Conservation (phyloP, 2,888 invertebrate genomes). For the Dicyrtomina minuta region DNA sequence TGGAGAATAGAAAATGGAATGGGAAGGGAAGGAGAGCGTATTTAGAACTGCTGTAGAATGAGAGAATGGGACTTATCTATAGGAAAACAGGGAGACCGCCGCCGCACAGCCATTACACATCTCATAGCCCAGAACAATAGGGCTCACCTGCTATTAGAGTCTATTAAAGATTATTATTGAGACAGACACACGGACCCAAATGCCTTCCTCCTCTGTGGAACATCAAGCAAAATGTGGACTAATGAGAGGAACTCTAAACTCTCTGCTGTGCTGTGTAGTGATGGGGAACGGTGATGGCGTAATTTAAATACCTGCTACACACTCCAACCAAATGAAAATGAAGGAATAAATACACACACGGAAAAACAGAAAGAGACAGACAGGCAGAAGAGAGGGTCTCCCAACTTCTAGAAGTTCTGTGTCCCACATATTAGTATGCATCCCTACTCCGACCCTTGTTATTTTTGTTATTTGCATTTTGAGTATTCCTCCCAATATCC, state of each 20-base stretch:
- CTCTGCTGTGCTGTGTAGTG: too few species aligned
- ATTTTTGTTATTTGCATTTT: too few species aligned
- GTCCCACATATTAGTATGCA: too few species aligned
- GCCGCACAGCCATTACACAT: not conserved
- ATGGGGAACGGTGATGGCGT: not conserved
- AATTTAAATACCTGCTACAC: not conserved
- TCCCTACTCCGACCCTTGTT: too few species aligned
- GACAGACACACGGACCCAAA: slow-evolving; percentile 1
- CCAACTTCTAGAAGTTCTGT: too few species aligned
- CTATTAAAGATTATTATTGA: slow-evolving; percentile 26
- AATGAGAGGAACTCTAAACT: too few species aligned
- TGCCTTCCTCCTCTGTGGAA: not conserved
- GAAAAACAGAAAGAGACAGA: not conserved
- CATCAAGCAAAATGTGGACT: slow-evolving; percentile 2
- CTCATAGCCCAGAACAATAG: not conserved
- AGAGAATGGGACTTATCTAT: not conserved
- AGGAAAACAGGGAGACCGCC: too few species aligned
- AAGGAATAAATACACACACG: not conserved
- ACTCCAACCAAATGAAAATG: too few species aligned
- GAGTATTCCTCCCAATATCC: too few species aligned
- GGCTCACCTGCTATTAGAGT: slow-evolving; percentile 17
- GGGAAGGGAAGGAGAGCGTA: too few species aligned
- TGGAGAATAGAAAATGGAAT: not conserved
- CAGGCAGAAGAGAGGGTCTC: too few species aligned
- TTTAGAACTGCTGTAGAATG: not conserved